A percentile compares a stretch with the other conserved stretches of the same genome.
Conservation (phyloP, 2,888 invertebrate genomes). For the Polymixis flavicincta region DNA sequence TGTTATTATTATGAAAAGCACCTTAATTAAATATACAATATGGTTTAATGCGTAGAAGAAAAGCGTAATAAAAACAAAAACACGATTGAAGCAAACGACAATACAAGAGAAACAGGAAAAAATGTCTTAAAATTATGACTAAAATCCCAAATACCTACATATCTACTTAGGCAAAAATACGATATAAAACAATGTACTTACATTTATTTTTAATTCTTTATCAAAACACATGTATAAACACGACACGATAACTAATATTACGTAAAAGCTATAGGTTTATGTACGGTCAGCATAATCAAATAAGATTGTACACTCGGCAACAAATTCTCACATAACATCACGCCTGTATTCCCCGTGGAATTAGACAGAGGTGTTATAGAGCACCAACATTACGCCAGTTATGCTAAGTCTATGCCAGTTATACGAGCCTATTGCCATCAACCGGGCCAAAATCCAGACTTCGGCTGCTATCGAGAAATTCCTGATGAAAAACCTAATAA, state of each 20-base stretch:
- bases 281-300: background rate
- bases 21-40: background rate
- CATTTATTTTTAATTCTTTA: slow-evolving; percentile 19
- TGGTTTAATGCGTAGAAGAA: background rate
- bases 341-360: too few species aligned
- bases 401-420: too few species aligned
- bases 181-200: slow-evolving; percentile 27
- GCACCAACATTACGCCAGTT: too few species aligned
- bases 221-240: slow-evolving; percentile 17
- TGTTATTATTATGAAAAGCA: background rate
- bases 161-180: slow-evolving; percentile 5
- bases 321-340: too few species aligned
- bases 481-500: too few species aligned
- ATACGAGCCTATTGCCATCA: too few species aligned
- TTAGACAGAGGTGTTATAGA: too few species aligned
- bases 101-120: slow-evolving; percentile 23
- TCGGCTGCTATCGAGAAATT: too few species aligned
- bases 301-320: background rate
- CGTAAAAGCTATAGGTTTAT: slow-evolving; percentile 16
- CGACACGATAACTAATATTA: slow-evolving; percentile 15
- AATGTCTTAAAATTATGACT: background rate
- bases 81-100: too few species aligned
- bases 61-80: background rate
- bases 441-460: too few species aligned
- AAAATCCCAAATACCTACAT: slow-evolving; percentile 3